These are phyloP conservation scores for Platycnemis pennipes DNA, from an alignment of 2,888 invertebrate species.

Conservation along the genomic window DNA sequence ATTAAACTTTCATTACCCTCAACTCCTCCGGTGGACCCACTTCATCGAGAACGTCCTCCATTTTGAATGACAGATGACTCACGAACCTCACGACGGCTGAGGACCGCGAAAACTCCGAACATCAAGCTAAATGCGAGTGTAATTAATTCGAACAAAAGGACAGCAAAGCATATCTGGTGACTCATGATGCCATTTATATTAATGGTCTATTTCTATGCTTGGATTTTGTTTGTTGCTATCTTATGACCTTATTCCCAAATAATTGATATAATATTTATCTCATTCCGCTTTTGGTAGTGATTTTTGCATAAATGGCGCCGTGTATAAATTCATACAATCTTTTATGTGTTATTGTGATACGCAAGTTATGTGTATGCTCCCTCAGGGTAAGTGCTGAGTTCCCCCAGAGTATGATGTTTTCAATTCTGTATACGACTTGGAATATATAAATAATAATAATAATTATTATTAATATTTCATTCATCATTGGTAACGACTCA, in stretches of 20 bases:
- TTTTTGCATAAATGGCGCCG: neutral
- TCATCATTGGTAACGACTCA: too few relatives aligned
- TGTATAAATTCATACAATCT: neutral
- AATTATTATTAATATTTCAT: too few relatives aligned
- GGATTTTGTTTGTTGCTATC: neutral
- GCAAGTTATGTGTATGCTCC: too few relatives aligned
- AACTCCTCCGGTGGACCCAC: conserved; percentile 91
- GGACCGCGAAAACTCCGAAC: neutral
- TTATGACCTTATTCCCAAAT: neutral
- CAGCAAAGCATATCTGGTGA: neutral
- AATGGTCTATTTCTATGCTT: neutral
- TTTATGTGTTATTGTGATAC: too few relatives aligned
- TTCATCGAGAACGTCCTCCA: conserved; percentile 92
- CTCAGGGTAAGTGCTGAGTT: too few relatives aligned
- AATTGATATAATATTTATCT: neutral
- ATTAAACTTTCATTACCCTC: conserved; percentile 81
- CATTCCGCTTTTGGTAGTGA: neutral
- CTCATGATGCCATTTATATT: neutral
- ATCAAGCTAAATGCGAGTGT: neutral
- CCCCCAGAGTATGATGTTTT: too few relatives aligned
- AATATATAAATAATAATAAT: too few relatives aligned
- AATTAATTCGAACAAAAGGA: neutral
- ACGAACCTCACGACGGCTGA: neutral
- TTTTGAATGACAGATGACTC: conserved; percentile 76
- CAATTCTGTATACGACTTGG: too few relatives aligned